Base-by-base conservation (phyloP, 1,140 invertebrate genomes). In the Drosophila elegans region DNA sequence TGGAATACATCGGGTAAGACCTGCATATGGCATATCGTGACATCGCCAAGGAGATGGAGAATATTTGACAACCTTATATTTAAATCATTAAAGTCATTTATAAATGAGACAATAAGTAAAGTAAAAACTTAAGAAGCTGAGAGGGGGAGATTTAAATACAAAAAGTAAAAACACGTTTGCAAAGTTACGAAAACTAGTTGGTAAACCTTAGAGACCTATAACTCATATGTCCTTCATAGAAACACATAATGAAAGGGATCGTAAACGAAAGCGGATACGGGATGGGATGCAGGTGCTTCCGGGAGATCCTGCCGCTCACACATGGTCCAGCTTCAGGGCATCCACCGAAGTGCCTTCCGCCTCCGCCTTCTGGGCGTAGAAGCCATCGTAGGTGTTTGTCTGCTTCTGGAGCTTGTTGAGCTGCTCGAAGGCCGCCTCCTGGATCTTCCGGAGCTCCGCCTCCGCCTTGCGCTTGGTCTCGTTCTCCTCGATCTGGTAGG, bases 341-440 rank as follows among this genome's bases (percentile, higher is more conserved):
- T 89, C 76, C 34, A 74, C 36, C 7, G 48, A 48, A 3, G 57
- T 52, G 13, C 73, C 85, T 7, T 84, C 85, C 6, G 77, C 80
- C 34, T 82, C 75, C 3, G 71, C 69, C 25, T 89, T 89, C 44
- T 90, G 80, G 1, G 77, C 85, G 54, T 74, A 89, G 55, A 78
- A 89, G 16, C 77, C 81, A 27, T 89, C 85, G 29, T 89, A 89
- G n/a, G 85, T 74, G 53, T 61, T 72, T 32, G 86, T 80, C 51
- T 88, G 76, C 48, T 80, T 84, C 25, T 91, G 79, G 3, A 91
- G 56, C 44, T 88, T 81, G 29, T 91, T 68, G 2, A 91, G 64
- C 57, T 91, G 90, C 54, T 91, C 84, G 7, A 75, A 81, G 13
- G 90, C 90, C 4, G 88, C 86, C 34, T 90, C 90, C 36, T 90